Percentiles rank a stretch among this genome's conserved stretches.
These are phyloP conservation scores for Clistopyga incitator DNA, from an alignment of 2,888 invertebrate species.

Conservation along the genomic window DNA sequence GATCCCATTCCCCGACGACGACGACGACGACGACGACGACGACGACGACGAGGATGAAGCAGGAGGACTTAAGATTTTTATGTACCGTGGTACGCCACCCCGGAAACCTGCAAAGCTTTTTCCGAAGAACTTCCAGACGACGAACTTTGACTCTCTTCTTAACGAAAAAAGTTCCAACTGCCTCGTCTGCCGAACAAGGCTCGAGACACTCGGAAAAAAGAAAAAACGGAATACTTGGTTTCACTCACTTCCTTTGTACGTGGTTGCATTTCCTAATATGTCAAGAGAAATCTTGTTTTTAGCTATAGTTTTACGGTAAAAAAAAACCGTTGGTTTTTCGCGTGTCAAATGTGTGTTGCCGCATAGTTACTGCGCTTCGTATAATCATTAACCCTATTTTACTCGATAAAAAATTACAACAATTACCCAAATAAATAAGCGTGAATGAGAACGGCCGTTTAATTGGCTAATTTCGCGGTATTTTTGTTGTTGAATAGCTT, in stretches of 20 bases:
- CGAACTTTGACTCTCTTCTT: conserved; percentile 42
- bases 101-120: conserved; percentile 24
- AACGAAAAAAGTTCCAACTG: conserved; percentile 33
- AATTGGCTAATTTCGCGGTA: not conserved
- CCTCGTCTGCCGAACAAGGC: conserved; percentile 14
- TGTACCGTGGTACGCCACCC: conserved; percentile 21
- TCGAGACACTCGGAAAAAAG: conserved; percentile 30
- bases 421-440: not conserved
- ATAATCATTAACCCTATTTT: not conserved
- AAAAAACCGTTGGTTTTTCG: not conserved
- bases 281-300: not conserved
- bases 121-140: conserved; percentile 33
- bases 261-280: conserved; percentile 7
- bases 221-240: conserved; percentile 18
- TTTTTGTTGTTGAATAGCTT: not conserved
- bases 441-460: not conserved
- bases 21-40: conserved; percentile 15
- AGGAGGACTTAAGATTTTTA: conserved; percentile 45
- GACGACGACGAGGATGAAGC: conserved; percentile 18
- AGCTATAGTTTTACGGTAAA: too few species aligned
- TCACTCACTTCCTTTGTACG: not conserved
- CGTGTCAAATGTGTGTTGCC: not conserved
- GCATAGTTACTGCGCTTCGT: not conserved
- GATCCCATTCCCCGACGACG: conserved; percentile 9
- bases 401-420: not conserved